Conservation (phyloP, 2,113 vertebrate species). For the Sturnus vulgaris region DNA sequence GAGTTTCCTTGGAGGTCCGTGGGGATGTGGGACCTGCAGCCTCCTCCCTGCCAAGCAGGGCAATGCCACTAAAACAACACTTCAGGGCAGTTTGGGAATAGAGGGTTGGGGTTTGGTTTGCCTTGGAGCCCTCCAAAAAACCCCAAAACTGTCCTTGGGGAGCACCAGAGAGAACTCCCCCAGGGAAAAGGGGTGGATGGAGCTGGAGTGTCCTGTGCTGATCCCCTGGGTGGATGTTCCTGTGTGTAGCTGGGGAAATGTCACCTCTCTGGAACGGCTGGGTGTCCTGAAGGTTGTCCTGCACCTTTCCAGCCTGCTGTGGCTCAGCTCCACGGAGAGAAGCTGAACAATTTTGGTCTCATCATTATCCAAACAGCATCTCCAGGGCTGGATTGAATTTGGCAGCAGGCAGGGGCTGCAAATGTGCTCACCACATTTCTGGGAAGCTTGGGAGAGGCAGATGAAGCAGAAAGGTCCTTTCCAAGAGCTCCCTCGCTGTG, state of each 20-base stretch:
- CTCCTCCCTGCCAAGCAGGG: too few relatives aligned
- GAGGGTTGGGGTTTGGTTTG: not conserved
- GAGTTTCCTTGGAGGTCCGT: accelerated
- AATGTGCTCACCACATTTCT: not conserved
- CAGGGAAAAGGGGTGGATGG: not conserved
- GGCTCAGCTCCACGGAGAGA: not conserved
- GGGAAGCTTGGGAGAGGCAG: not conserved
- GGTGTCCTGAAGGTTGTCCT: too few relatives aligned
- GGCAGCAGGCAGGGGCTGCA: not conserved
- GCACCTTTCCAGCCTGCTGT: accelerated
- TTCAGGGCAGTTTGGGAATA: not conserved
- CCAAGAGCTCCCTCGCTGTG: not conserved
- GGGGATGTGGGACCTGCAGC: not conserved
- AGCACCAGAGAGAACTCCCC: accelerated
- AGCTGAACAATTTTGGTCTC: not conserved
- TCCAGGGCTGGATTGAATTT: not conserved
- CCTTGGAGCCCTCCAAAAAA: not conserved
- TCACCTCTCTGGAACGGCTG: accelerated
- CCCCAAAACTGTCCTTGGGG: accelerated
- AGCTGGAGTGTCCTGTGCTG: accelerated
- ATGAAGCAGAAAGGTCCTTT: not conserved
- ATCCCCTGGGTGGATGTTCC: not conserved
- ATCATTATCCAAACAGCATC: not conserved
- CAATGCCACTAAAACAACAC: accelerated
- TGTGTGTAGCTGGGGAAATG: accelerated